These are phyloP conservation scores for Pelobates fuscus DNA, from an alignment of 2,113 vertebrate species.

Conservation along the genomic window DNA sequence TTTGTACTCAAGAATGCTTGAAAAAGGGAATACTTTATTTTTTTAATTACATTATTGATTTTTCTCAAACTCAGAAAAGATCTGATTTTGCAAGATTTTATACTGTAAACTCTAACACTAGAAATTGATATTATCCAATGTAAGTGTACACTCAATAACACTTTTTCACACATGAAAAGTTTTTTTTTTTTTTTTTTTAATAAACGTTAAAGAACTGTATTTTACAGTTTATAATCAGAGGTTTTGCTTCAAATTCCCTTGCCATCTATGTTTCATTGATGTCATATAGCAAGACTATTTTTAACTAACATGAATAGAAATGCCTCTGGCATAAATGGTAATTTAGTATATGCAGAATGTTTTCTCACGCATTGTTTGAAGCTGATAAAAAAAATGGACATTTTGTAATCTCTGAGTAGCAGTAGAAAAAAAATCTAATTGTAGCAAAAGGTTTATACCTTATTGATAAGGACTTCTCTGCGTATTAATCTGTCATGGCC, in stretches of 20 bases:
- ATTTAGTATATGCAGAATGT: conserved; percentile 36
- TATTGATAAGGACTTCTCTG: background rate
- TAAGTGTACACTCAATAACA: too few relatives aligned
- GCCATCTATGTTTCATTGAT: conserved; percentile 38
- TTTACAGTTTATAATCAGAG: background rate
- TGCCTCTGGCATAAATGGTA: conserved; percentile 43
- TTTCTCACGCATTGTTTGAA: conserved; percentile 43
- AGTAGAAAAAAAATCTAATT: conserved; percentile 1
- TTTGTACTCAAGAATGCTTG: background rate
- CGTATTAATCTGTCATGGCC: too few relatives aligned
- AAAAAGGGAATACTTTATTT: background rate
- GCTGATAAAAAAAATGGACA: conserved; percentile 33
- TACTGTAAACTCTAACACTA: too few relatives aligned
- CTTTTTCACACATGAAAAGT: too few relatives aligned
- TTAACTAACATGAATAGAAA: conserved; percentile 38
- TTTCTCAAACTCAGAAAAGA: too few relatives aligned
- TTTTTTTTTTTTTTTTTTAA: background rate
- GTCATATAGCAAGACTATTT: conserved; percentile 32
- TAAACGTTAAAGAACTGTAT: conserved; percentile 6
- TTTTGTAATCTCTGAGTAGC: conserved; percentile 17
- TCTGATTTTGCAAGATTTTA: background rate
- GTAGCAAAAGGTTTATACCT: background rate
- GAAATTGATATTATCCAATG: too few relatives aligned
- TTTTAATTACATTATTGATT: background rate
- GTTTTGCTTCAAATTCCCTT: conserved; percentile 5